phyloP scores from a whole-genome alignment of 2,888 invertebrate species.

The Malachius bipustulatus region DNA sequence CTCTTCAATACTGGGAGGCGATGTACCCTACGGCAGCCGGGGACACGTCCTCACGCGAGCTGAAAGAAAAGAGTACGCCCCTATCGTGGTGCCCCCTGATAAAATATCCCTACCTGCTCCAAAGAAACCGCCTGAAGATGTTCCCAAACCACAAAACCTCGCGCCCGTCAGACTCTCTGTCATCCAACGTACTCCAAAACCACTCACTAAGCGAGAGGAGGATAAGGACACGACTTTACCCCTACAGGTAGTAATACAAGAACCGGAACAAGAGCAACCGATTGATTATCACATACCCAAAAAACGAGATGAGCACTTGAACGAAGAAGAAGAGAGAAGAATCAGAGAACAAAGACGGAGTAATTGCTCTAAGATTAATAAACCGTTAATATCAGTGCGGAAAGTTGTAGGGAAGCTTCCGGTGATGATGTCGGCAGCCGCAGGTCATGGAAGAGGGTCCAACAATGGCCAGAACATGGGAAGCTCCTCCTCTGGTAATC shows the following conservation, averaged over 20 bases:
- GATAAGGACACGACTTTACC: constrained; percentile 29
- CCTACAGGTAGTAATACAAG: constrained; percentile 20
- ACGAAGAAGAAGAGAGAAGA: constrained; percentile 56
- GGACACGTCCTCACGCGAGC: constrained; percentile 70
- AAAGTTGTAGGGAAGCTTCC: constrained; percentile 44
- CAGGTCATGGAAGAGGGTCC: constrained; percentile 64
- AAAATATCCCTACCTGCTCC: constrained; percentile 50
- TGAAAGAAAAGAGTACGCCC: constrained; percentile 67
- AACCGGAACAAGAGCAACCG: constrained; percentile 54
- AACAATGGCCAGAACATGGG: constrained; percentile 38
- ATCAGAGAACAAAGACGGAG: constrained; percentile 56
- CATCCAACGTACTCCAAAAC: constrained; percentile 41
- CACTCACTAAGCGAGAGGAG: constrained; percentile 40
- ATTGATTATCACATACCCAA: constrained; percentile 83
- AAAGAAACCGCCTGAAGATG: constrained; percentile 45
- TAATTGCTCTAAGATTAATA: constrained; percentile 54
- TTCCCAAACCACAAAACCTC: constrained; percentile 28
- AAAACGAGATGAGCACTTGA: constrained; percentile 55
- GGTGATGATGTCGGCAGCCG: constrained; percentile 59
- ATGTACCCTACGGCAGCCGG: constrained; percentile 69
- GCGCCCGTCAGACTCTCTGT: constrained; percentile 35
- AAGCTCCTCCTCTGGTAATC: constrained; percentile 26
- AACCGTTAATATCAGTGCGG: constrained; percentile 47
- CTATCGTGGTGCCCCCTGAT: constrained; percentile 42
- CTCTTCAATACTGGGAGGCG: constrained; percentile 70